A percentile compares a stretch with the other conserved stretches of the same genome.
phyloP scores from a whole-genome alignment of 2,113 vertebrate species.

The Aptenodytes patagonicus region DNA sequence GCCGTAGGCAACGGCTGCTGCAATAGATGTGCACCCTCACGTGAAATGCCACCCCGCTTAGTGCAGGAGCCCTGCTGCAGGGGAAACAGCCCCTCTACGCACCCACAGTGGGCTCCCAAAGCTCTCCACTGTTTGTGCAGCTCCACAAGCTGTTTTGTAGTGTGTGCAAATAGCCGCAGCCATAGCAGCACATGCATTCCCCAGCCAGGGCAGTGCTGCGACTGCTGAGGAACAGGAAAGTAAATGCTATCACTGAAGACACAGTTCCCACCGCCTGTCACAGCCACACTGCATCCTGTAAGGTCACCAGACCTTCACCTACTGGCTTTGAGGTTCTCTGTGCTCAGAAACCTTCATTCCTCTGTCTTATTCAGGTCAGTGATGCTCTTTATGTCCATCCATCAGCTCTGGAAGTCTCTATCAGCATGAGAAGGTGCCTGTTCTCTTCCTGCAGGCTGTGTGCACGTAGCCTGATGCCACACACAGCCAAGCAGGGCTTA shows the following conservation, averaged over 20 bases:
- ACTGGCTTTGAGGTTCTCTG: background rate
- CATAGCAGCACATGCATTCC: rapidly evolving
- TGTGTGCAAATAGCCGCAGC: background rate
- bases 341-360: background rate
- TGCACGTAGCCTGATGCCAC: rapidly evolving
- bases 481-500: background rate
- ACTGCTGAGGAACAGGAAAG: background rate
- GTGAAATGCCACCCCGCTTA: rapidly evolving
- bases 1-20: background rate
- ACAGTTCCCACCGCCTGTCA: rapidly evolving
- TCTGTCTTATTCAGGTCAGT: background rate
- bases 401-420: background rate
- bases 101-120: rapidly evolving
- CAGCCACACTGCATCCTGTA: rapidly evolving
- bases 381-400: background rate
- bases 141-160: background rate
- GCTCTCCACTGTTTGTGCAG: no score
- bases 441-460: background rate
- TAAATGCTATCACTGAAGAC: background rate
- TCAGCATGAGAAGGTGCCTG: background rate
- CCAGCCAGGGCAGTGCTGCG: background rate
- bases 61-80: background rate
- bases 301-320: background rate
- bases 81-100: background rate
- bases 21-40: no score